Conservation (phyloP, 1,140 invertebrate genomes). For the Sinella curviseta region DNA sequence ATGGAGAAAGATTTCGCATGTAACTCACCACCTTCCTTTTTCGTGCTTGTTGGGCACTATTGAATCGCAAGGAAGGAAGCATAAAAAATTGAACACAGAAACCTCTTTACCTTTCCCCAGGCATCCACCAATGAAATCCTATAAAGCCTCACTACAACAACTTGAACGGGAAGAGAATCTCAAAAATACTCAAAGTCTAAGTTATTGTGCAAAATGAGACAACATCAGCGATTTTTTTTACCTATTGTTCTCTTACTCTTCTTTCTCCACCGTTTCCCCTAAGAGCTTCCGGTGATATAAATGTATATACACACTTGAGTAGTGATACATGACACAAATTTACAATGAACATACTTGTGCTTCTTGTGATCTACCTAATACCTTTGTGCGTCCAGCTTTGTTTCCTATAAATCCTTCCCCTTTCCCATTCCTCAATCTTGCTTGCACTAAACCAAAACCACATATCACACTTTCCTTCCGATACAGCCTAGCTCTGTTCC, state of each 20-base stretch:
- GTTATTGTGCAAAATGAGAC: constrained; percentile 14
- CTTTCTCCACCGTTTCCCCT: not conserved
- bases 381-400: not conserved
- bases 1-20: too few relatives aligned
- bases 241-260: not conserved
- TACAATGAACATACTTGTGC: not conserved
- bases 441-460: too few relatives aligned
- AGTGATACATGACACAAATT: too few relatives aligned
- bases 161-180: not conserved
- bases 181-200: not conserved
- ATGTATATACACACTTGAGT: not conserved
- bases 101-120: too few relatives aligned
- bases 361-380: not conserved
- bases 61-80: too few relatives aligned
- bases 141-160: not conserved
- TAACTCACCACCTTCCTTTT: too few relatives aligned
- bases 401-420: not conserved
- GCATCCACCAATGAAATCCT: not conserved
- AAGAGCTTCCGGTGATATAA: not conserved
- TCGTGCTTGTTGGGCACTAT: too few relatives aligned
- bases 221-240: constrained; percentile 3
- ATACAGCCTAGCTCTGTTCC: too few relatives aligned
- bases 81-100: too few relatives aligned
- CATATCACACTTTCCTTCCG: not conserved
- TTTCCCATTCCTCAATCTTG: too few relatives aligned